Conservation (phyloP, 1,140 invertebrate genomes). For the Zaprionus vittiger region DNA sequence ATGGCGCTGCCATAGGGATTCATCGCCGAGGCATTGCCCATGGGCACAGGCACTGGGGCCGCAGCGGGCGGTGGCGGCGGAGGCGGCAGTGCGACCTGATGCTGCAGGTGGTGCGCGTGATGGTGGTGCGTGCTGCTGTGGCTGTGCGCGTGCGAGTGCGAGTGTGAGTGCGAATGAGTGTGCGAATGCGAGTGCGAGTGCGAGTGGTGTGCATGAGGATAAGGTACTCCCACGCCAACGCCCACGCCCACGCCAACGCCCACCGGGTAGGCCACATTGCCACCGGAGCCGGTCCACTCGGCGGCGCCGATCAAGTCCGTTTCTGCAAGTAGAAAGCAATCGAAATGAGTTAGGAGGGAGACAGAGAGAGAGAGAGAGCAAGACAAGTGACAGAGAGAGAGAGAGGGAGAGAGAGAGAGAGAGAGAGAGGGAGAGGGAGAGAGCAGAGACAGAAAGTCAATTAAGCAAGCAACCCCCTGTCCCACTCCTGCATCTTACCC, state of each 20-base stretch:
- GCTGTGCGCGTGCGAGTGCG: constrained; percentile 50
- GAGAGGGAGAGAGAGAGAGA: neutral
- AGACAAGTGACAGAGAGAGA: too few relatives aligned
- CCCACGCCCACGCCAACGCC: constrained; percentile 46
- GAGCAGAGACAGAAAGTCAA: constrained; percentile 36
- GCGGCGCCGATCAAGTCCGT: constrained; percentile 84
- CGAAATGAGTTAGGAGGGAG: constrained; percentile 1
- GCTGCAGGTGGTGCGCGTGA: constrained; percentile 51
- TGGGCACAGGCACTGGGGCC: constrained; percentile 80
- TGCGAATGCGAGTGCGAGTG: constrained; percentile 55
- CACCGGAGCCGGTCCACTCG: constrained; percentile 80
- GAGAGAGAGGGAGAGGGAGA: neutral
- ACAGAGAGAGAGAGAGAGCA: neutral
- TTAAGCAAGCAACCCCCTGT: constrained; percentile 38
- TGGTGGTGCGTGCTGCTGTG: constrained; percentile 48
- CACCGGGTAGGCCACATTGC: constrained; percentile 56
- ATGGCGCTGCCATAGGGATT: constrained; percentile 59
- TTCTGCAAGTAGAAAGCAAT: constrained; percentile 61
- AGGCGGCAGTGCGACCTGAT: constrained; percentile 80
- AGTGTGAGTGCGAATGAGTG: constrained; percentile 77
- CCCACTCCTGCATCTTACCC: neutral
- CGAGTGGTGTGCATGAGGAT: constrained; percentile 85
- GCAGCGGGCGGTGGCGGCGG: constrained; percentile 84
- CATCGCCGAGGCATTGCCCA: constrained; percentile 50
- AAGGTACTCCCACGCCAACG: constrained; percentile 74